These are phyloP conservation scores for Poecilobothrus nobilitatus DNA, from an alignment of 2,888 invertebrate species.

Conservation along the genomic window DNA sequence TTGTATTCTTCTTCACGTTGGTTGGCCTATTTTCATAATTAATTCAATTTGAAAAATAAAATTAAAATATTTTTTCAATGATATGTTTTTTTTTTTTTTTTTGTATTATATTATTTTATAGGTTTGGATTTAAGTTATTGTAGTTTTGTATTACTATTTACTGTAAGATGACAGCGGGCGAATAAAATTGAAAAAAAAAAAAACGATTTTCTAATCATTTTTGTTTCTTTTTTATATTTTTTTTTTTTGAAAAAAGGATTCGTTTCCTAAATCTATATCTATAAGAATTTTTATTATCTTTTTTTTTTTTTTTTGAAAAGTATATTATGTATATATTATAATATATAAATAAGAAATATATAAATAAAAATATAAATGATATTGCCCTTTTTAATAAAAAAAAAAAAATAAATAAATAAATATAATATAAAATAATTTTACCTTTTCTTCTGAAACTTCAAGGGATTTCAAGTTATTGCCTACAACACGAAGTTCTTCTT, in stretches of 20 bases:
- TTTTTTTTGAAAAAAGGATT: no score
- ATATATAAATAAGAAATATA: no score
- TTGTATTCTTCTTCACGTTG: constrained; percentile 99
- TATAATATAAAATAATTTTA: constrained; percentile 44
- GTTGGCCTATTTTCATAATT: constrained; percentile 66
- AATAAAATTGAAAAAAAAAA: background rate
- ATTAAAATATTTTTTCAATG: background rate
- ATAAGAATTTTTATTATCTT: no score
- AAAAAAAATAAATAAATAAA: background rate
- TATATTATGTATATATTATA: no score
- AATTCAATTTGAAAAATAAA: constrained; percentile 8
- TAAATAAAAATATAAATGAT: no score
- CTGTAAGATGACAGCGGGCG: constrained; percentile 1
- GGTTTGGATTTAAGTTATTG: no score
- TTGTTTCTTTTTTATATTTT: background rate
- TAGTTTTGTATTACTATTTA: no score
- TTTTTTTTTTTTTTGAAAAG: no score
- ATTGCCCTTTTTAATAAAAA: background rate
- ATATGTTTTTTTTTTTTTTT: no score
- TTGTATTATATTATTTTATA: no score
- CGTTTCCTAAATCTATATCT: no score
- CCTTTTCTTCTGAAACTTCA: constrained; percentile 99
- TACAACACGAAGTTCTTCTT: constrained; percentile 99
- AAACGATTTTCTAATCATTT: background rate
- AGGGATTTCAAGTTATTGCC: constrained; percentile 99